phyloP scores from a whole-genome alignment of 2,888 invertebrate genomes.

The Philereme transversata region DNA sequence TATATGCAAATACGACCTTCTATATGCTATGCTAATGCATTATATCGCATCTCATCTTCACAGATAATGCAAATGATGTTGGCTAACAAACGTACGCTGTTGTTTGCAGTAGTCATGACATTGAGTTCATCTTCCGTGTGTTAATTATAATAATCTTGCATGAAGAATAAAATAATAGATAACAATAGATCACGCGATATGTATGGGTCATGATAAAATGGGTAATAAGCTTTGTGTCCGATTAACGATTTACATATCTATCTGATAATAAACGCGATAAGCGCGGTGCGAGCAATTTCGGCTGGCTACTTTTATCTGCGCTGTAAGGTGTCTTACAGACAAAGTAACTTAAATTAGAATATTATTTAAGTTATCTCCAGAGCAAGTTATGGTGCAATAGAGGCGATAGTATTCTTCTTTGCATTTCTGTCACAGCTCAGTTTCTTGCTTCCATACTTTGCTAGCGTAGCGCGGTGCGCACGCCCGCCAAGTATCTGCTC shows the following conservation, averaged over 20 bases:
- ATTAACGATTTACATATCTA: too few relatives aligned
- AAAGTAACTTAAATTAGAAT: not conserved
- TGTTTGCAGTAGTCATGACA: constrained; percentile 1
- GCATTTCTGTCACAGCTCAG: constrained; percentile 92
- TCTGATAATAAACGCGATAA: constrained; percentile 3
- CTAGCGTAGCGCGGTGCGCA: constrained; percentile 88
- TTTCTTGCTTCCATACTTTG: constrained; percentile 92
- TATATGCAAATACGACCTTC: constrained; percentile 11
- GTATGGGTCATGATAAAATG: too few relatives aligned
- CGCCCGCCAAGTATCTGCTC: constrained; percentile 86
- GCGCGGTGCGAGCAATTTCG: constrained; percentile 85
- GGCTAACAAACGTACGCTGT: not conserved
- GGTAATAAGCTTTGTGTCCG: too few relatives aligned
- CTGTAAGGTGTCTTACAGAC: constrained; percentile 78
- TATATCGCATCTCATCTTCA: constrained; percentile 7
- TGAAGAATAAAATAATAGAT: too few relatives aligned
- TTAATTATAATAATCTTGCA: not conserved
- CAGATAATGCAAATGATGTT: constrained; percentile 4
- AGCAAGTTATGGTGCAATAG: constrained; percentile 90
- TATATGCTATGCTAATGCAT: not conserved
- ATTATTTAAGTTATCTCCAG: constrained; percentile 56
- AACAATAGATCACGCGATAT: too few relatives aligned
- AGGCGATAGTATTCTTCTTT: constrained; percentile 94
- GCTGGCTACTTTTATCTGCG: constrained; percentile 85
- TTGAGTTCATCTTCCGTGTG: constrained; percentile 8